These are phyloP conservation scores for Ecliptopera silaceata DNA, from an alignment of 2,888 invertebrate species.

Conservation along the genomic window DNA sequence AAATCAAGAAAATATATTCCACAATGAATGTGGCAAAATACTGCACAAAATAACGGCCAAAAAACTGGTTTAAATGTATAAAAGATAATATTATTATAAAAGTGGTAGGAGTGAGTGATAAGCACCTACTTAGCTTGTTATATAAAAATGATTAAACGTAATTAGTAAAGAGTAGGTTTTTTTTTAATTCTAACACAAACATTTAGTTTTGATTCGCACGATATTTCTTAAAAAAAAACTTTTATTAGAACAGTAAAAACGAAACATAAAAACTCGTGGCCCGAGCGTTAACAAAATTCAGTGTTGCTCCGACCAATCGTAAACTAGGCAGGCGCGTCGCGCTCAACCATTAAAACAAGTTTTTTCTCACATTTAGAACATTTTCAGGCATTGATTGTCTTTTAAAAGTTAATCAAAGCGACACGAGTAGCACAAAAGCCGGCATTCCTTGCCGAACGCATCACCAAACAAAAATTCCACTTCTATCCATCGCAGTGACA, in stretches of 20 bases:
- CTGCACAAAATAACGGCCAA: no score
- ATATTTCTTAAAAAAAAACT: background rate
- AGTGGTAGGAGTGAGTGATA: no score
- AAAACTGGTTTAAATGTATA: no score
- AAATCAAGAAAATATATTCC: no score
- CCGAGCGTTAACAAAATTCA: background rate
- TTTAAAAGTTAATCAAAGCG: slow-evolving; percentile 50
- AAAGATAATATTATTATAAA: no score
- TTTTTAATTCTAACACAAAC: background rate
- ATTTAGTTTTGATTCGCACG: background rate
- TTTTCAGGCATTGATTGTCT: slow-evolving; percentile 30
- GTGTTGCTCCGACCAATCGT: background rate
- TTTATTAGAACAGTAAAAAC: background rate
- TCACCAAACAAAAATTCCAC: slow-evolving; percentile 38
- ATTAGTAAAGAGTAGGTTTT: no score
- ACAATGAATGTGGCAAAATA: no score
- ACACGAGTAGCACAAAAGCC: slow-evolving; percentile 43
- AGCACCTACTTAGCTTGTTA: no score
- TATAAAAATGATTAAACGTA: no score
- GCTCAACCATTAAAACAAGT: background rate
- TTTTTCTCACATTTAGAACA: background rate
- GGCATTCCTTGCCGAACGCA: slow-evolving; percentile 49
- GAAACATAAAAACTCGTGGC: background rate
- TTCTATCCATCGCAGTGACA: slow-evolving; percentile 39
- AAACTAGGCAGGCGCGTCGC: background rate